A percentile compares a stretch with the other conserved stretches of the same genome.
phyloP scores from a whole-genome alignment of 2,113 vertebrate genomes.

The Pungitius pungitius region DNA sequence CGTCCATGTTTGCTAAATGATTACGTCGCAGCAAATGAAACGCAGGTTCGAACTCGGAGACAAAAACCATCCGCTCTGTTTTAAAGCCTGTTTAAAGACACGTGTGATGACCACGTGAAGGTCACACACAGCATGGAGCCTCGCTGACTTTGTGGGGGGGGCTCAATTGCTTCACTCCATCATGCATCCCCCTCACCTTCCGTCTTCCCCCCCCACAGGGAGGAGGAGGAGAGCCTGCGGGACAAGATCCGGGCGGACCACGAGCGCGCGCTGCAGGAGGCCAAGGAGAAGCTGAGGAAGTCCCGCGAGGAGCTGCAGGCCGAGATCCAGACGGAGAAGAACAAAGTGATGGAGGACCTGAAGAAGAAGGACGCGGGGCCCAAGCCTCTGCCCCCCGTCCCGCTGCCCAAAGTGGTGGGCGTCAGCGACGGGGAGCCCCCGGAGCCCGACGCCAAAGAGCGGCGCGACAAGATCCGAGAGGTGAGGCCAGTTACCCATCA shows the following conservation, averaged over 20 bases:
- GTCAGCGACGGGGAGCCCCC: conserved; percentile 90
- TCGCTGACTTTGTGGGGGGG: no score
- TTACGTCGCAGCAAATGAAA: not conserved
- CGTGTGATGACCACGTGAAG: no score
- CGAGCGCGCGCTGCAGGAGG: conserved; percentile 95
- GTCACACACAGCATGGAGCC: no score
- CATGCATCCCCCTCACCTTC: not conserved
- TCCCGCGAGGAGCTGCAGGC: conserved; percentile 92
- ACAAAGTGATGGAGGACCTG: conserved; percentile 88
- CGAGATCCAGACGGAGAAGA: conserved; percentile 98
- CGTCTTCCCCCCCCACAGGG: conserved; percentile 77
- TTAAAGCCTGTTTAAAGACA: conserved; percentile 9
- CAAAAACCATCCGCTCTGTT: not conserved
- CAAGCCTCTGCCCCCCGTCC: conserved; percentile 88
- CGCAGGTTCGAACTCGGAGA: no score
- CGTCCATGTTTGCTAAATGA: not conserved
- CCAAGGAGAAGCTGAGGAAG: conserved; percentile 96
- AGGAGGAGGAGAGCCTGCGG: conserved; percentile 96
- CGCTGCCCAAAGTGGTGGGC: conserved; percentile 92
- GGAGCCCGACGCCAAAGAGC: conserved; percentile 88
- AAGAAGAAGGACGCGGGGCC: conserved; percentile 87
- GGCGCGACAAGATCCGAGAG: conserved; percentile 97
- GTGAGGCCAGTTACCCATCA: conserved; percentile 70
- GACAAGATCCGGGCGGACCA: conserved; percentile 98
- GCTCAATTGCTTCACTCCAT: no score